Evolutionary conservation across 2,888 invertebrate genomes (phyloP).

Genomic region (Taphrorychus bicolor): DNA sequence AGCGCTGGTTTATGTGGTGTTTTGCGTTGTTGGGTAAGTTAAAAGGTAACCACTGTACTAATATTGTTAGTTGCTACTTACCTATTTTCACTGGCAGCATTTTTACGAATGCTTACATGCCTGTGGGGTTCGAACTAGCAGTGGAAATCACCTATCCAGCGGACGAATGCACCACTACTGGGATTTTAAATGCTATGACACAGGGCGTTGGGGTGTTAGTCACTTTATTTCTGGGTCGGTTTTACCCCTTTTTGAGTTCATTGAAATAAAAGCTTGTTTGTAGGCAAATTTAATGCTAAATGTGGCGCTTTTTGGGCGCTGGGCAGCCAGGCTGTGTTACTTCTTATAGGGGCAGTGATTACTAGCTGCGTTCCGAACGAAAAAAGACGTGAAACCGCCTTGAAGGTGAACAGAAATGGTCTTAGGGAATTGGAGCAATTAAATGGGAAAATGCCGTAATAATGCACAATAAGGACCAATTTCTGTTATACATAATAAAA

Average conservation of each 20-base stretch:
- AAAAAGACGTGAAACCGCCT: constrained; percentile 46
- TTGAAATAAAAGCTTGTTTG: too few species aligned
- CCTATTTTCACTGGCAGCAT: constrained; percentile 32
- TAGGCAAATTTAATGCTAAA: constrained; percentile 43
- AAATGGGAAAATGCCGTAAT: not conserved
- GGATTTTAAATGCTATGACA: constrained; percentile 48
- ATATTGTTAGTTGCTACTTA: constrained; percentile 38
- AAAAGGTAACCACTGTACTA: not conserved
- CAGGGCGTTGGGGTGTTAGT: constrained; percentile 48
- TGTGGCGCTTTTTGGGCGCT: constrained; percentile 49
- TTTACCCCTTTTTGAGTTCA: not conserved
- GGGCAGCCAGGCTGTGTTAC: constrained; percentile 40
- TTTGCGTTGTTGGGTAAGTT: constrained; percentile 37
- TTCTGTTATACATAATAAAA: too few species aligned
- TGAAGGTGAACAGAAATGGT: not conserved
- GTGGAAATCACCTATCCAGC: constrained; percentile 51
- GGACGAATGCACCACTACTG: constrained; percentile 50
- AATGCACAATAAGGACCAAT: not conserved
- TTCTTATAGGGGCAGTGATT: constrained; percentile 46
- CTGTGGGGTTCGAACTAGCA: constrained; percentile 47
- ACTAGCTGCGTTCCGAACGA: constrained; percentile 47
- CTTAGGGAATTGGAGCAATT: not conserved
- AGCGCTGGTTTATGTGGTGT: constrained; percentile 36
- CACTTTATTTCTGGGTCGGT: constrained; percentile 40
- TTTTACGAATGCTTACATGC: constrained; percentile 45